Percentiles rank a stretch among this genome's conserved stretches.
Evolutionary conservation across 2,888 invertebrate species (phyloP).

Genomic region (Pogonocherus hispidulus): DNA sequence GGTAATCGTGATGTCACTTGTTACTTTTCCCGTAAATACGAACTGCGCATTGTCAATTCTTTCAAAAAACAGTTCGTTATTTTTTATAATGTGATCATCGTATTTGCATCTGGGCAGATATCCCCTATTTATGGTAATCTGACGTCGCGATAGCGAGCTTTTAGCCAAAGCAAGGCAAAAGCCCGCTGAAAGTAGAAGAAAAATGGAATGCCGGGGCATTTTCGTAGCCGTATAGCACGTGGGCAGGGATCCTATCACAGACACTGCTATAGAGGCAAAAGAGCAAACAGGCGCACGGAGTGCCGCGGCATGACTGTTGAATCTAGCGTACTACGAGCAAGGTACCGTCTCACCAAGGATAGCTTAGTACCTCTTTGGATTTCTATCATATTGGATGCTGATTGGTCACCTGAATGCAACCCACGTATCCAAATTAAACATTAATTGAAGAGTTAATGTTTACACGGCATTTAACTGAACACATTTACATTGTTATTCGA

Average conservation of each 20-base stretch:
- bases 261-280: constrained; percentile 22
- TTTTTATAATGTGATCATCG: constrained; percentile 63
- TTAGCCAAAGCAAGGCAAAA: constrained; percentile 41
- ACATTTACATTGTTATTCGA: constrained; percentile 13
- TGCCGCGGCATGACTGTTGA: constrained; percentile 63
- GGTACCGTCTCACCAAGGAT: constrained; percentile 64
- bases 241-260: constrained; percentile 15
- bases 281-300: constrained; percentile 58
- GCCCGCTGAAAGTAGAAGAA: constrained; percentile 28
- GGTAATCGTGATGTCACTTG: constrained; percentile 58
- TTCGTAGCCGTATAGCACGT: constrained; percentile 31
- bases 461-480: constrained; percentile 44
- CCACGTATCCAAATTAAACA: constrained; percentile 61
- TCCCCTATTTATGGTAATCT: constrained; percentile 50
- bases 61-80: constrained; percentile 58
- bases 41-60: constrained; percentile 60
- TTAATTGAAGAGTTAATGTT: constrained; percentile 59
- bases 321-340: constrained; percentile 57
- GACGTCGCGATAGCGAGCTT: constrained; percentile 47
- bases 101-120: constrained; percentile 64
- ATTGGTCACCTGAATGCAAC: constrained; percentile 62
- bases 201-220: constrained; percentile 34
- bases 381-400: constrained; percentile 63
- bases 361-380: constrained; percentile 63
- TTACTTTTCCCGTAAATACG: constrained; percentile 66